A percentile compares a stretch with the other conserved stretches of the same genome.
Conservation (phyloP, 2,888 invertebrate genomes). For the Orthonychiurus folsomi region DNA sequence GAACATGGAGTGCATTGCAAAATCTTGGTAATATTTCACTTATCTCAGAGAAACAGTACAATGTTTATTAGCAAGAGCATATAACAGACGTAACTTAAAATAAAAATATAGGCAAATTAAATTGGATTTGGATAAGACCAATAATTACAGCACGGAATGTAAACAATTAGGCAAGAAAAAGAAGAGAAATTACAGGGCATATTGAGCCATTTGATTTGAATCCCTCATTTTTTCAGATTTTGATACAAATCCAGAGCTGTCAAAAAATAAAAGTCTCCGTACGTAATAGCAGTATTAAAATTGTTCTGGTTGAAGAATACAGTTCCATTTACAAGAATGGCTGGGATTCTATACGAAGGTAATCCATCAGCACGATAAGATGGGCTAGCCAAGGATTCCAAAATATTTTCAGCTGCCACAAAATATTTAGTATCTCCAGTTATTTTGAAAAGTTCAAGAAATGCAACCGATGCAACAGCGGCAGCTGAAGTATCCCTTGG, state of each 20-base stretch:
- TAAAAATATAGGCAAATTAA: too few species aligned
- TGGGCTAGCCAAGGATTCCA: slow-evolving; percentile 21
- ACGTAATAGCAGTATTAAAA: slow-evolving; percentile 33
- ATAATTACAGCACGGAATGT: too few species aligned
- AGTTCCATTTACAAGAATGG: slow-evolving; percentile 36
- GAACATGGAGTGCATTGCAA: too few species aligned
- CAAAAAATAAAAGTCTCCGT: slow-evolving; percentile 35
- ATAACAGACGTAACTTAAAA: too few species aligned
- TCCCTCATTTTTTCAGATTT: too few species aligned
- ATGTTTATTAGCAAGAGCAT: too few species aligned
- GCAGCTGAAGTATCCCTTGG: slow-evolving; percentile 37
- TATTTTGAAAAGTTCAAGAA: slow-evolving; percentile 23
- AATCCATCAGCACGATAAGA: slow-evolving; percentile 24
- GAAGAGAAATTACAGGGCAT: too few species aligned
- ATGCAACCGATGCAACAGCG: slow-evolving; percentile 26
- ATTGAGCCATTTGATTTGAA: too few species aligned
- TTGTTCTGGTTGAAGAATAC: slow-evolving; percentile 26
- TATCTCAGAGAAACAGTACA: too few species aligned
- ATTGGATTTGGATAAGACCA: too few species aligned
- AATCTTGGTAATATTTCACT: too few species aligned
- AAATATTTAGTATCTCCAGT: slow-evolving; percentile 26
- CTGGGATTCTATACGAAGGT: slow-evolving; percentile 24
- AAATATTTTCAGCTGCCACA: slow-evolving; percentile 24
- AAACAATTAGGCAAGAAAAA: too few species aligned
- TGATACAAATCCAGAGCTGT: slow-evolving; percentile 30